Conservation (phyloP, 2,888 invertebrate species). For the Andrena camellia region DNA sequence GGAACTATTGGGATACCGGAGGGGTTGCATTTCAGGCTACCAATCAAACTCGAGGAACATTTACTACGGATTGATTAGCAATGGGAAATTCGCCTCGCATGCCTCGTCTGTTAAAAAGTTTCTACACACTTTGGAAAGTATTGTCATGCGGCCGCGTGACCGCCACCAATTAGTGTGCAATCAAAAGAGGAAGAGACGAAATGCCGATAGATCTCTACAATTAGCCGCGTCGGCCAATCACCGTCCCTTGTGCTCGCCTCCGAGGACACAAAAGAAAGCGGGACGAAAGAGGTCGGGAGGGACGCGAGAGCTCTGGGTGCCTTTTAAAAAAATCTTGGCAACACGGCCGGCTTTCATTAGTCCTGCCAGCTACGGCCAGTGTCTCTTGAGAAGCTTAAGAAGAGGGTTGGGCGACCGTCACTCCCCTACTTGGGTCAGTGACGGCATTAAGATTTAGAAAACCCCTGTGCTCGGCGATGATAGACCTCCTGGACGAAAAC, state of each 20-base stretch:
- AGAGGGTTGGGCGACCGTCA: conserved; percentile 53
- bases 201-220: conserved; percentile 68
- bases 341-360: conserved; percentile 77
- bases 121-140: neutral
- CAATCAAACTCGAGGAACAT: neutral
- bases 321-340: conserved; percentile 78
- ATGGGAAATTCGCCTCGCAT: too few species aligned
- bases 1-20: conserved; percentile 13
- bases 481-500: neutral
- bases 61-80: neutral
- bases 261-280: conserved; percentile 71
- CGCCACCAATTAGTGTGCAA: conserved; percentile 60
- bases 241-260: conserved; percentile 73
- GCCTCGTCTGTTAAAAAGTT: neutral
- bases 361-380: conserved; percentile 66
- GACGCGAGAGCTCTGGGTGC: conserved; percentile 45
- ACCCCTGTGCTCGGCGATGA: conserved; percentile 23
- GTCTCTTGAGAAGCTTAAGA: conserved; percentile 63
- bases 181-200: conserved; percentile 62
- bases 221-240: conserved; percentile 79
- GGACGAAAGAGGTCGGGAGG: conserved; percentile 60
- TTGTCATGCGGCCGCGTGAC: conserved; percentile 1
- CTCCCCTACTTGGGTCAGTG: conserved; percentile 47
- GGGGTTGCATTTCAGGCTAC: conserved; percentile 3
- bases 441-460: conserved; percentile 52